phyloP scores from a whole-genome alignment of 2,113 vertebrate genomes.

The Pheucticus melanocephalus region DNA sequence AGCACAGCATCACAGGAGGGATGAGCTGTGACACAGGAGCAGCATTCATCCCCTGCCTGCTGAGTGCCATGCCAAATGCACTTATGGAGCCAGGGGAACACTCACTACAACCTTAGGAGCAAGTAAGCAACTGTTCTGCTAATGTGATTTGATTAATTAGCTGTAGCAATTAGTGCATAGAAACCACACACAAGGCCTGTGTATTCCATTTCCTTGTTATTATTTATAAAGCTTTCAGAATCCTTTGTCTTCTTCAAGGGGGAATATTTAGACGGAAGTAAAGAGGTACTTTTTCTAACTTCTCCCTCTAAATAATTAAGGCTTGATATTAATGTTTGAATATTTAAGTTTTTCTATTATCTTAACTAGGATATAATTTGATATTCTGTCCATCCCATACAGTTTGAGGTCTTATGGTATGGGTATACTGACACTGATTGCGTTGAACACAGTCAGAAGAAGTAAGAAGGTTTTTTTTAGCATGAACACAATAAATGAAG shows the following conservation, averaged over 20 bases:
- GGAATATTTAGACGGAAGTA: not conserved
- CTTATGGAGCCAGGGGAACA: not conserved
- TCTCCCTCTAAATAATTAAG: not conserved
- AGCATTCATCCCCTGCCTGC: not conserved
- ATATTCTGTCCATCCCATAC: not conserved
- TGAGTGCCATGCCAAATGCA: not conserved
- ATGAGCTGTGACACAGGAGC: fast-evolving
- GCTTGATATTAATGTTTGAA: not conserved
- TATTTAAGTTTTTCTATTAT: not conserved
- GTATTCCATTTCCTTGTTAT: not conserved
- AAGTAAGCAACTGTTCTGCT: not conserved
- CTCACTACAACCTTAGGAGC: not conserved
- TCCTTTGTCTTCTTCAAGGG: not conserved
- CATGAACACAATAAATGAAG: not conserved
- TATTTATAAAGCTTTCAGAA: not conserved
- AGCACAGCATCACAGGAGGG: fast-evolving
- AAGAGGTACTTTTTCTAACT: not conserved
- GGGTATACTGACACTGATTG: not conserved
- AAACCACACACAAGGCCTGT: not conserved
- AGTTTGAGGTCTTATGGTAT: not conserved
- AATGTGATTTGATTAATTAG: not conserved
- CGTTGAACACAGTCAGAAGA: not conserved
- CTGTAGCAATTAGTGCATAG: not conserved
- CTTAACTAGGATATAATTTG: not conserved
- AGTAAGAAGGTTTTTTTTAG: not conserved